Evolutionary conservation across 2,888 invertebrate genomes (phyloP).

Genomic region (Ommatoiulus sabulosus): DNA sequence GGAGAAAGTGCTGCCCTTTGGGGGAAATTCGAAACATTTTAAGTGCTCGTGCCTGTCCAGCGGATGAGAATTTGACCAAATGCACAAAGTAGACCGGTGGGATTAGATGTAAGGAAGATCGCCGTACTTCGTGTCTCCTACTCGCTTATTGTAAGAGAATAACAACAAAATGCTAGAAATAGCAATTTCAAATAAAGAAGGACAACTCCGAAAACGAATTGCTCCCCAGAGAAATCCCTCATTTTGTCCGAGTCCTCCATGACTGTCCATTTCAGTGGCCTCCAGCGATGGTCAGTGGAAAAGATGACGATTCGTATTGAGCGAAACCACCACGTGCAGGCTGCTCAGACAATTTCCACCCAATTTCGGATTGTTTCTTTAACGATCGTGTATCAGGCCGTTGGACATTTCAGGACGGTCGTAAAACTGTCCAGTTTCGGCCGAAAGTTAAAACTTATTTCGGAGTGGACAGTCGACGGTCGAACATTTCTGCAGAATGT

Average conservation of each 20-base stretch:
- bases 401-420: constrained; percentile 3
- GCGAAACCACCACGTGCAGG: background rate
- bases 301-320: background rate
- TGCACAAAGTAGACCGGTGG: constrained; percentile 28
- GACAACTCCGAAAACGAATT: constrained; percentile 41
- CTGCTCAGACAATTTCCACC: background rate
- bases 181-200: constrained; percentile 46
- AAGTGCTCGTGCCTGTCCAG: constrained; percentile 15
- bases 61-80: constrained; percentile 6
- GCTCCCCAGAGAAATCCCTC: constrained; percentile 20
- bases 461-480: background rate
- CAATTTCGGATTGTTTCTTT: constrained; percentile 27
- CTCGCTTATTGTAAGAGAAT: constrained; percentile 32
- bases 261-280: constrained; percentile 35
- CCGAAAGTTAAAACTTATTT: background rate
- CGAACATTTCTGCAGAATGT: background rate
- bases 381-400: background rate
- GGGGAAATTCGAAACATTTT: constrained; percentile 11
- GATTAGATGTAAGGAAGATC: background rate
- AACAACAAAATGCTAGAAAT: constrained; percentile 45
- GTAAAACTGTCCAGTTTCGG: constrained; percentile 1
- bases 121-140: background rate
- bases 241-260: background rate
- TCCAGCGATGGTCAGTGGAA: background rate
- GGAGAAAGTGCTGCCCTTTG: background rate